Percentiles rank a stretch among this genome's conserved stretches.
These are phyloP conservation scores for Anguilla anguilla DNA, from an alignment of 2,797 vertebrate species.

Conservation along the genomic window DNA sequence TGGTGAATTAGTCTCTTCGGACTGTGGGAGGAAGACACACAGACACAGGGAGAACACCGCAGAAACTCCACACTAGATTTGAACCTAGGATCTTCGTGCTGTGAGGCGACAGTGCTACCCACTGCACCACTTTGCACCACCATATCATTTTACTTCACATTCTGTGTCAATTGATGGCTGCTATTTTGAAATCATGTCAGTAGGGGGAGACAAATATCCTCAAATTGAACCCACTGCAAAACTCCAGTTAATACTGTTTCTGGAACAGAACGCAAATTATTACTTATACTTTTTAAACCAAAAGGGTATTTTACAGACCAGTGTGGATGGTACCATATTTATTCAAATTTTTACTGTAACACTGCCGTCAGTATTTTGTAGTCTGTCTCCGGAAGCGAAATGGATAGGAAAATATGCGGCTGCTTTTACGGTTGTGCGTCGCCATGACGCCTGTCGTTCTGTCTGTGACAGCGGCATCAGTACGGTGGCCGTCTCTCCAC, in stretches of 20 bases:
- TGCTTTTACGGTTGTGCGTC: background rate
- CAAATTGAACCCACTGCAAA: background rate
- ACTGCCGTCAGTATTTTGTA: background rate
- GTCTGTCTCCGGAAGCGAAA: background rate
- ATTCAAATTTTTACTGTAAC: background rate
- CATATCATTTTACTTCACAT: background rate
- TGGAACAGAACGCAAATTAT: background rate
- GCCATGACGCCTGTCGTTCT: background rate
- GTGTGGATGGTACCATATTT: background rate
- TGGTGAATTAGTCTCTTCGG: too few relatives aligned
- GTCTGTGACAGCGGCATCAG: background rate
- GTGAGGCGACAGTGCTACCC: too few relatives aligned
- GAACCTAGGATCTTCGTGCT: too few relatives aligned
- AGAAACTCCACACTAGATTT: too few relatives aligned
- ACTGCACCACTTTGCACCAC: too few relatives aligned
- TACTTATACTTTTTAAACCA: background rate
- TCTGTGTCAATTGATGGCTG: background rate
- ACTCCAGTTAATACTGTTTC: background rate
- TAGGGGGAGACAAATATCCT: constrained; percentile 7
- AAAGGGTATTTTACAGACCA: background rate
- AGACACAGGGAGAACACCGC: too few relatives aligned
- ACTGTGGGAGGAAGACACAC: too few relatives aligned
- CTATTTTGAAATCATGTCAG: background rate
- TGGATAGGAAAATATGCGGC: background rate
- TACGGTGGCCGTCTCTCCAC: too few relatives aligned